Conservation (phyloP, 2,113 vertebrate species). For the Silurus glanis region DNA sequence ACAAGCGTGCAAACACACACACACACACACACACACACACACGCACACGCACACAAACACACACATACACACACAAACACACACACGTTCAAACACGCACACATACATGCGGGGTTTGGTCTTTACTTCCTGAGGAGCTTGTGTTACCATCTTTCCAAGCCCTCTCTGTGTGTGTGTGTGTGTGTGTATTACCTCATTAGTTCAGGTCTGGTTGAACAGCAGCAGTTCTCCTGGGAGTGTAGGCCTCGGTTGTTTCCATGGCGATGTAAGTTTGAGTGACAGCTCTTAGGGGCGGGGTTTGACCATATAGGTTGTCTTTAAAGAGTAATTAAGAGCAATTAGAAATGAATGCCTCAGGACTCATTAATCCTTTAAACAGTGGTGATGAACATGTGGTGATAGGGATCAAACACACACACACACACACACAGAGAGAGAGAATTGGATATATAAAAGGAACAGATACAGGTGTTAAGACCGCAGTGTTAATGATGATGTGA, state of each 20-base stretch:
- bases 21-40: too few species aligned
- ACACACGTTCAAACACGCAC: slow-evolving; percentile 32
- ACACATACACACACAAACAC: slow-evolving; percentile 31
- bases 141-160: background rate
- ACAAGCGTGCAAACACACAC: background rate
- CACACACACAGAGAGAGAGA: slow-evolving; percentile 22
- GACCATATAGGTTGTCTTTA: slow-evolving; percentile 39
- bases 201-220: slow-evolving; percentile 28
- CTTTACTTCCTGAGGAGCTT: slow-evolving; percentile 55
- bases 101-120: slow-evolving; percentile 40
- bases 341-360: slow-evolving; percentile 50
- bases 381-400: slow-evolving; percentile 20
- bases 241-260: slow-evolving; percentile 39
- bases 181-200: slow-evolving; percentile 53
- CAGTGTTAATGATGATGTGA: background rate
- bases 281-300: slow-evolving; percentile 32
- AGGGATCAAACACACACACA: slow-evolving; percentile 18
- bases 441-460: background rate
- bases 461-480: background rate
- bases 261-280: slow-evolving; percentile 39
- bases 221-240: slow-evolving; percentile 40
- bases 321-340: slow-evolving; percentile 57
- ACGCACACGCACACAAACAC: slow-evolving; percentile 6
- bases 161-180: slow-evolving; percentile 32
- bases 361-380: slow-evolving; percentile 45